These are phyloP conservation scores for Temnopleurus reevesii DNA, from an alignment of 53 echinoderm and acorn worm genomes.

Conservation along the genomic window DNA sequence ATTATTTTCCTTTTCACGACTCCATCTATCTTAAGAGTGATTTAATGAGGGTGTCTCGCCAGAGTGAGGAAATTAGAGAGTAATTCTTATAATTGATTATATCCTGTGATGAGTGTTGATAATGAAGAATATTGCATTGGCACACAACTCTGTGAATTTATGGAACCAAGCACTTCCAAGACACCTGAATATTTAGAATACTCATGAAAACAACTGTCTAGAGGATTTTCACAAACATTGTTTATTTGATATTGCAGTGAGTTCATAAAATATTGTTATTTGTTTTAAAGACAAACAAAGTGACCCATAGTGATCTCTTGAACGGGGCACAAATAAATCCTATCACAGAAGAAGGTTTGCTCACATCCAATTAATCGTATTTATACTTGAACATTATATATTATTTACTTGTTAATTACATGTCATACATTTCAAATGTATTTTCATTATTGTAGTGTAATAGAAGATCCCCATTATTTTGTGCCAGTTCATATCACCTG, in stretches of 20 bases:
- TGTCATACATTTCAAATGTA: too few relatives aligned
- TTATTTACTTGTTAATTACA: too few relatives aligned
- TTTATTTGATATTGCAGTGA: neutral
- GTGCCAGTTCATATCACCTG: too few relatives aligned
- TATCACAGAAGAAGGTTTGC: too few relatives aligned
- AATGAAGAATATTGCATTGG: slow-evolving; percentile 3
- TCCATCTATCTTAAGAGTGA: neutral
- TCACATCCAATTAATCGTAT: too few relatives aligned
- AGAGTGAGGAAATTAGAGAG: slow-evolving; percentile 30
- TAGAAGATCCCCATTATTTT: too few relatives aligned
- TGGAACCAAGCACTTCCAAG: neutral
- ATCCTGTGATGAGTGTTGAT: slow-evolving; percentile 37
- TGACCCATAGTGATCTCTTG: too few relatives aligned
- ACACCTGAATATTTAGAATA: neutral
- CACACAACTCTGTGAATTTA: neutral
- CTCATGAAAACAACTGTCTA: neutral
- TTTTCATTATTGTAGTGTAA: too few relatives aligned
- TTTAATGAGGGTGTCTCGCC: slow-evolving; percentile 31
- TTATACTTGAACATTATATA: too few relatives aligned
- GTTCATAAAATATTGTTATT: neutral
- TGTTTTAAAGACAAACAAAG: too few relatives aligned
- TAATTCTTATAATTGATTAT: slow-evolving; percentile 41
- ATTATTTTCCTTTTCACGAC: slow-evolving; percentile 2
- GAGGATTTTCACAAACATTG: neutral
- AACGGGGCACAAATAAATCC: too few relatives aligned